Conservation (phyloP, 2,113 vertebrate species). For the Lycaon pictus region DNA sequence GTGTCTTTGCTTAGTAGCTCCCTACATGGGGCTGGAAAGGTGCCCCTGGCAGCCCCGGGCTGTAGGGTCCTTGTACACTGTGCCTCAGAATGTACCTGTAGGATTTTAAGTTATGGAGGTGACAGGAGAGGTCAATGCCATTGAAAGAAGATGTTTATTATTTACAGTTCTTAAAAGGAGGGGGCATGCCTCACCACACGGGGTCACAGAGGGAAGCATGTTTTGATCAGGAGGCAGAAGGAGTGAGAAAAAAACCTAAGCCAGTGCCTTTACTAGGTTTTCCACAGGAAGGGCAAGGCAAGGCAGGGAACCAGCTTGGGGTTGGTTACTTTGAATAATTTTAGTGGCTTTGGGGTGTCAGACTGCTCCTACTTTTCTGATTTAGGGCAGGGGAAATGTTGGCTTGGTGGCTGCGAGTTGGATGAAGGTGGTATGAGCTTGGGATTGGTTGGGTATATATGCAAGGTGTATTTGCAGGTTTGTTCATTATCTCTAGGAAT, state of each 20-base stretch:
- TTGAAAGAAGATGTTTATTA: not conserved
- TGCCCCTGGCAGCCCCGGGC: too few relatives aligned
- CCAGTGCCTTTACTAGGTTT: not conserved
- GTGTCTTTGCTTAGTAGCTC: not conserved
- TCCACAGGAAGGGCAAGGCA: not conserved
- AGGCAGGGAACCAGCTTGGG: too few relatives aligned
- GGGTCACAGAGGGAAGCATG: not conserved
- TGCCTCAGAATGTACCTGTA: not conserved
- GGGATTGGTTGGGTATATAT: not conserved
- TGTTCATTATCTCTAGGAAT: not conserved
- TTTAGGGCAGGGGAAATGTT: not conserved
- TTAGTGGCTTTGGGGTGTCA: not conserved
- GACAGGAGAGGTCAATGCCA: not conserved
- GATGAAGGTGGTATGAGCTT: too few relatives aligned
- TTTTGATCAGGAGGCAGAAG: not conserved
- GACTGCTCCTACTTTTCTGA: not conserved
- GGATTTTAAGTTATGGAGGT: not conserved
- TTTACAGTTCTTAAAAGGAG: not conserved
- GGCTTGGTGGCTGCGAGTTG: not conserved
- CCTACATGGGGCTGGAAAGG: not conserved
- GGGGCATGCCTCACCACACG: accelerated
- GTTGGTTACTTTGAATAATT: not conserved
- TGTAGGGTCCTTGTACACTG: not conserved
- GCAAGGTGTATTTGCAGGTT: not conserved
- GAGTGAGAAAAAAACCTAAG: not conserved